These are phyloP conservation scores for Acleris sparsana DNA, from an alignment of 2,888 invertebrate species.

Conservation along the genomic window DNA sequence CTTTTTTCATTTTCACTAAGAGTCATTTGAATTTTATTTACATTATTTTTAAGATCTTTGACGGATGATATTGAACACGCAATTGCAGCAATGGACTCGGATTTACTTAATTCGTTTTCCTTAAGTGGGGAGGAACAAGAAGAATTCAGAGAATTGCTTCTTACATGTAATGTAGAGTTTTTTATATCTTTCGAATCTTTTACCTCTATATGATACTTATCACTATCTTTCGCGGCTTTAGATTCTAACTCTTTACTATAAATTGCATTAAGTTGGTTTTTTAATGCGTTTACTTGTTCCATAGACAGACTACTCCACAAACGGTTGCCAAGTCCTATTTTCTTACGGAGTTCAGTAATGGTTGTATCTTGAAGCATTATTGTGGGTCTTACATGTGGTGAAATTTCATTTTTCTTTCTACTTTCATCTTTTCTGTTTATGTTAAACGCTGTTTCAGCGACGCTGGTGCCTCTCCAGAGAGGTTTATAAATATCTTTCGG, in stretches of 20 bases:
- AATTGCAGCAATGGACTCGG: slow-evolving; percentile 84
- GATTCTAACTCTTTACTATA: slow-evolving; percentile 86
- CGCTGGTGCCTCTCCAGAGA: slow-evolving; percentile 92
- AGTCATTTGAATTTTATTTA: slow-evolving; percentile 77
- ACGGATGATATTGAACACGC: slow-evolving; percentile 69
- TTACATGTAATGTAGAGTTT: slow-evolving; percentile 78
- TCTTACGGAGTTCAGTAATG: slow-evolving; percentile 72
- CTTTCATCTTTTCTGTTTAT: slow-evolving; percentile 85
- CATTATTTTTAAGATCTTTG: slow-evolving; percentile 76
- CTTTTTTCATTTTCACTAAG: slow-evolving; percentile 88
- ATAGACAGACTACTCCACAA: slow-evolving; percentile 93
- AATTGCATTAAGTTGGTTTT: slow-evolving; percentile 91
- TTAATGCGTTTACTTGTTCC: slow-evolving; percentile 91
- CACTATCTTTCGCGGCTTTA: slow-evolving; percentile 64
- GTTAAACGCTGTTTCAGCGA: slow-evolving; percentile 89
- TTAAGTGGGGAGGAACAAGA: slow-evolving; percentile 65
- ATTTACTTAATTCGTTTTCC: slow-evolving; percentile 72
- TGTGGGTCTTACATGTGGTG: slow-evolving; percentile 55
- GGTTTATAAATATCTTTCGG: slow-evolving; percentile 90
- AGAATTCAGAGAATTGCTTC: slow-evolving; percentile 83
- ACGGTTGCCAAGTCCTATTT: slow-evolving; percentile 87
- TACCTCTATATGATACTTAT: slow-evolving; percentile 86
- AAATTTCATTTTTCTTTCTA: slow-evolving; percentile 57
- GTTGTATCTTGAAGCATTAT: slow-evolving; percentile 66
- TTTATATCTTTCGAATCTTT: slow-evolving; percentile 61